A percentile compares a stretch with the other conserved stretches of the same genome.
Conservation (phyloP, 2,113 vertebrate species). For the Arizona elegans region DNA sequence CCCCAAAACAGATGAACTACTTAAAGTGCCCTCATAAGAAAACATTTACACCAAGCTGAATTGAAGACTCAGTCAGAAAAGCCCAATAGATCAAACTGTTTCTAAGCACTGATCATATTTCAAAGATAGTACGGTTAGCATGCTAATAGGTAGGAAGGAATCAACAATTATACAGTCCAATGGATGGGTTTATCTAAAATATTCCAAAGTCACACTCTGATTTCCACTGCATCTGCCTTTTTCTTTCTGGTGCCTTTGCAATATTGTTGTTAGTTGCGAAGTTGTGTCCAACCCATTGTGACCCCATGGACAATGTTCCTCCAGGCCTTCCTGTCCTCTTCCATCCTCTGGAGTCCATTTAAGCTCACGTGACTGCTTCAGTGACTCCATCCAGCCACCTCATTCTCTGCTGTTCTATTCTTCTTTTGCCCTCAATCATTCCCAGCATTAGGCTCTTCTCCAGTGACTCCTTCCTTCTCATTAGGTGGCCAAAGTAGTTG, state of each 20-base stretch:
- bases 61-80: background rate
- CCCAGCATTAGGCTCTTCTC: too few relatives aligned
- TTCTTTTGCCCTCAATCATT: too few relatives aligned
- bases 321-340: too few relatives aligned
- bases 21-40: background rate
- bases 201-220: background rate
- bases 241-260: background rate
- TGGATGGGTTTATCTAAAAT: background rate
- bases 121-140: background rate
- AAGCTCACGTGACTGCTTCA: too few relatives aligned
- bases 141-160: background rate
- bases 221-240: background rate
- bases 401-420: too few relatives aligned
- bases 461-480: too few relatives aligned
- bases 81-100: background rate
- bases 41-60: background rate
- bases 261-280: too few relatives aligned
- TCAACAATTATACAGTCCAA: background rate
- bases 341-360: too few relatives aligned
- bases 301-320: too few relatives aligned
- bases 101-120: background rate
- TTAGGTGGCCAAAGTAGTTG: too few relatives aligned
- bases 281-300: too few relatives aligned
- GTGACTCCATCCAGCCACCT: too few relatives aligned
- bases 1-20: background rate